Evolutionary conservation across 2,113 vertebrate genomes (phyloP), one percentile per base, ranked within the genome.

Genomic region (Ondatra zibethicus): DNA sequence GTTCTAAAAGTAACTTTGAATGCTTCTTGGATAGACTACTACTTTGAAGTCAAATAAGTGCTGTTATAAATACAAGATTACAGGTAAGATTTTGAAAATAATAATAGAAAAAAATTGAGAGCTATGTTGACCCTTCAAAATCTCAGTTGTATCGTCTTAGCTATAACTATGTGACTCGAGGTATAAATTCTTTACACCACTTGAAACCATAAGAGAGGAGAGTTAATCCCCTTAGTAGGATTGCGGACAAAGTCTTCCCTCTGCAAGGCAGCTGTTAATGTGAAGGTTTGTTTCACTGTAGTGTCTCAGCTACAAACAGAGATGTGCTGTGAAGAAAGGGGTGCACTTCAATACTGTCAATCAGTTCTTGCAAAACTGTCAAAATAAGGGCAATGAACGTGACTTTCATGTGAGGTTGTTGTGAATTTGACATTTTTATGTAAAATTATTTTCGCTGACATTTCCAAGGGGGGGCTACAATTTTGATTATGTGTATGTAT

Each of bases 361-460:
- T 81, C 11, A 55, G 1, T 92, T 94, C 77, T 88, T 58, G 29
- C 33, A 75, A 91, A 76, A 80, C 29, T 92, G 55, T 91, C 86
- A 91, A 93, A 92, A 94, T 96, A 94, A 90, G 33, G 70, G 27
- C 42, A 52, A 58, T n/a, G 88, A 84, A 75, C 66, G 13, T 65
- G 47, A 68, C 29, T 85, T 96, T 94, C 82, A 52, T 88, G 27
- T 72, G 63, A 61, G 7, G 5, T 75, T 82, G n/a, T 72, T 72
- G 7, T 90, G 68, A 89, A 82, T 82, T 87, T 96, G 73, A 78
- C 87, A 95, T 5, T 91, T 92, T 55, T 42, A 90, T 3, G 3
- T 82, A 52, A 78, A 92, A 76, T 92, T 87, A 93, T 63, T 90
- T 96, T 92, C 92, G 36, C 39, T 92, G 50, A 88, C 27, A 95